Evolutionary conservation across 2,797 vertebrate genomes (phyloP), one percentile per base, ranked within the genome.

Genomic region (Gouania willdenowi): DNA sequence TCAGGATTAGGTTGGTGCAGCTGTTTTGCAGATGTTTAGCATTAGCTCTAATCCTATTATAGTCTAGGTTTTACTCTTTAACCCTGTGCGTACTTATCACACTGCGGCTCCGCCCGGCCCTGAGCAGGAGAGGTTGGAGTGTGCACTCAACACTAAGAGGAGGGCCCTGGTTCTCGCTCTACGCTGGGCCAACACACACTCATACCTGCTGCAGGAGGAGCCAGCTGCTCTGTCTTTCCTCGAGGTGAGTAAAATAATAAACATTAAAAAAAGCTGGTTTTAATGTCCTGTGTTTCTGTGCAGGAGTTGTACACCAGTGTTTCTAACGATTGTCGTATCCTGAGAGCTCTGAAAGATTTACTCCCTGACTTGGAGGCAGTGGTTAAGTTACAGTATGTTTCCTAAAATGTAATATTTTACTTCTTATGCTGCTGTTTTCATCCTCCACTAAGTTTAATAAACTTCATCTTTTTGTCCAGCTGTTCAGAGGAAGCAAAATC

Each of bases 51-150:
- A n/a, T n/a, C n/a, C n/a, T n/a, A n/a, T n/a, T n/a, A n/a, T n/a
- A n/a, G n/a, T n/a, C n/a, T n/a, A n/a, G n/a, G n/a, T 37, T 4
- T 3, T 79, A 65, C 72, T 89, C 91, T 89, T 95, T 97, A 90
- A 95, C 90, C 52, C 25, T 26, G 2, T 38, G 5, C 79, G 82
- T 64, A 98, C 93, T 78, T 98, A 97, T 79, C 94, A 98, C 26
- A 87, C 90, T 38, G 88, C 92, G 60, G 87, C 93, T 56, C 94
- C 93, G 0, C 94, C 95, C 43, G 93, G 93, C 56, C 93, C 94
- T 2, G 95, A 98, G 46, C 96, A 98, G 75, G 95, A 98, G 76
- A 91, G 92, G 61, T 60, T 95, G 88, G 94, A 98, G 66, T 95
- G 94, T 29, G 77, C 92, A 2, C 79, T 96, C 56, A 94, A 92